Evolutionary conservation across 1,140 invertebrate species (phyloP).

Genomic region (Bacillus rossius): DNA sequence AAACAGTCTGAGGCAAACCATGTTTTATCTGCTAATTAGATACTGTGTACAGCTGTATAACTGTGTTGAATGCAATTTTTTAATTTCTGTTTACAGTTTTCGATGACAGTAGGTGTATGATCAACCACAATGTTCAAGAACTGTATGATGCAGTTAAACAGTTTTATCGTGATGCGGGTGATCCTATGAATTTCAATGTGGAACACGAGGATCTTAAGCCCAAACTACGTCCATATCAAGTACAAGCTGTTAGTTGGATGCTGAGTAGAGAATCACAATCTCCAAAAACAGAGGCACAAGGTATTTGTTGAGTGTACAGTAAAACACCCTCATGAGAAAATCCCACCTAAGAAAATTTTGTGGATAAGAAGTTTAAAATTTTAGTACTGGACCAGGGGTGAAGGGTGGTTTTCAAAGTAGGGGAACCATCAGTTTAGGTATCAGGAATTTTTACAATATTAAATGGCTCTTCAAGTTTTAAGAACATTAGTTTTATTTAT

Average conservation of each 20-base stretch:
- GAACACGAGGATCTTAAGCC: constrained; percentile 50
- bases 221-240: constrained; percentile 58
- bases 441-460: not conserved
- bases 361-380: not conserved
- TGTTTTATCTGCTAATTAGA: not conserved
- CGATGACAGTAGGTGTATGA: not conserved
- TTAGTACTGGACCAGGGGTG: not conserved
- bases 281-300: not conserved
- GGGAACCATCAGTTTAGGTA: constrained; percentile 2
- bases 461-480: no score
- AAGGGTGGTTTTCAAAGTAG: not conserved
- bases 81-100: not conserved
- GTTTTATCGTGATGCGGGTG: constrained; percentile 34
- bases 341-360: not conserved
- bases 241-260: constrained; percentile 65
- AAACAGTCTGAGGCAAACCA: not conserved
- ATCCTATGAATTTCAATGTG: constrained; percentile 33
- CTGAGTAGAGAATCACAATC: constrained; percentile 45
- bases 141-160: constrained; percentile 43
- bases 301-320: not conserved
- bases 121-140: constrained; percentile 40
- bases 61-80: not conserved
- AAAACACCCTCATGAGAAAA: not conserved
- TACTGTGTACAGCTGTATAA: not conserved
- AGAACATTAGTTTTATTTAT: no score